Percentiles rank a stretch among this genome's conserved stretches.
Evolutionary conservation across 2,797 vertebrate species (phyloP).

Genomic region (Myotis pilosus): DNA sequence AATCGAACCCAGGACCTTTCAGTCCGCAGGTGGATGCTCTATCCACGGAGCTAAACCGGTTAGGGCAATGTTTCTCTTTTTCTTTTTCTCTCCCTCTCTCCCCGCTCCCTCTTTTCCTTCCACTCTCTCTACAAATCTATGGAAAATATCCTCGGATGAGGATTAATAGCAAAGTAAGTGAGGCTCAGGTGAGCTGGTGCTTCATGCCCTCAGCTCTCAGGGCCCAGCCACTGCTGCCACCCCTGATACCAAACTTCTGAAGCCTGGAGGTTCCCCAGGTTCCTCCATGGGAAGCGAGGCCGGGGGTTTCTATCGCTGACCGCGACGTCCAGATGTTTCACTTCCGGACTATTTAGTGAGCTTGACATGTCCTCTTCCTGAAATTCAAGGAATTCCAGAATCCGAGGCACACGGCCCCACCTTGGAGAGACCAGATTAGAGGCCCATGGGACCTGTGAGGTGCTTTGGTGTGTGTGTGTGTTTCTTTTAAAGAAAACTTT

Average conservation of each 20-base stretch:
- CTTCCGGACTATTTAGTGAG: not conserved
- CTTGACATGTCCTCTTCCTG: not conserved
- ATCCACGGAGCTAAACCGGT: too few species aligned
- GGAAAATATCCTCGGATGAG: too few species aligned
- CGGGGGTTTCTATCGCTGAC: not conserved
- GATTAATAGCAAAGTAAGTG: not conserved
- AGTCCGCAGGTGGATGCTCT: too few species aligned
- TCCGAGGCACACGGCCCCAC: not conserved
- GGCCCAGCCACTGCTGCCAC: not conserved
- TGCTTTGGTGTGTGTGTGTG: too few species aligned
- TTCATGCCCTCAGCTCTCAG: not conserved
- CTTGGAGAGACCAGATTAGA: not conserved
- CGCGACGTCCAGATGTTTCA: accelerated
- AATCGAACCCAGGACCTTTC: too few species aligned
- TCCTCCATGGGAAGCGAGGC: not conserved
- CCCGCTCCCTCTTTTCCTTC: too few species aligned
- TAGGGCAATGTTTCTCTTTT: too few species aligned
- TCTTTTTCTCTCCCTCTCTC: not conserved
- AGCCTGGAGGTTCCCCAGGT: not conserved
- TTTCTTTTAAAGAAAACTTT: not conserved
- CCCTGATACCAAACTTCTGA: not conserved
- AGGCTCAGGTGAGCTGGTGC: not conserved
- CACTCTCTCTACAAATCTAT: too few species aligned
- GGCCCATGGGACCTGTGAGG: not conserved
- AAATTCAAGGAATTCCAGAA: not conserved